These are phyloP conservation scores for Xiphorhynchus elegans DNA, from an alignment of 2,113 vertebrate species.

Conservation along the genomic window DNA sequence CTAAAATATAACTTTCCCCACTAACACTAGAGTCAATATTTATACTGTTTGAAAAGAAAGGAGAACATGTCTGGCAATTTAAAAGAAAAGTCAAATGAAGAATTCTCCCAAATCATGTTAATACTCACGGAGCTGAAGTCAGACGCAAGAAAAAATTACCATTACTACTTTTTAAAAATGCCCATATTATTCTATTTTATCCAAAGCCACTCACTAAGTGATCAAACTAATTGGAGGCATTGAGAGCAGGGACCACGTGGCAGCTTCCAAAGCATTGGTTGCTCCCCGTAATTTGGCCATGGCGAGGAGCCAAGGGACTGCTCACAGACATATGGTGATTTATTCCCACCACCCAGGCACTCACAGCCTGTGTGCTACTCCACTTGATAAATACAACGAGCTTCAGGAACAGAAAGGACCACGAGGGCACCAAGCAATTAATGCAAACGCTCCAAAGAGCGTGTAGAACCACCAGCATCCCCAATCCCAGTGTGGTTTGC, in stretches of 20 bases:
- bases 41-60: neutral
- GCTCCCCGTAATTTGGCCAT: constrained; percentile 8
- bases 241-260: constrained; percentile 6
- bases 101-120: neutral
- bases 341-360: constrained; percentile 38
- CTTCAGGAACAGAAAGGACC: neutral
- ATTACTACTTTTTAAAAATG: neutral
- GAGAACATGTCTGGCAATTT: neutral
- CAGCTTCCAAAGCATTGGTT: constrained; percentile 15
- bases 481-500: neutral
- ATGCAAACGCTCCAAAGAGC: neutral
- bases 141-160: neutral
- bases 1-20: neutral
- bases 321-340: constrained; percentile 56
- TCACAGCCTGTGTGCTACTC: constrained; percentile 22
- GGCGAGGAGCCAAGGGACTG: constrained; percentile 37
- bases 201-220: neutral
- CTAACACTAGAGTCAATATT: neutral
- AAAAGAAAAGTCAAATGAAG: neutral
- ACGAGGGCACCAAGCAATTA: constrained; percentile 9
- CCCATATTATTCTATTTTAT: neutral
- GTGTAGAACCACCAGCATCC: neutral
- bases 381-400: constrained; percentile 13
- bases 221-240: neutral
- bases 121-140: neutral